Base-by-base conservation (phyloP, 2,797 vertebrate genomes). In the Carcharodon carcharias region DNA sequence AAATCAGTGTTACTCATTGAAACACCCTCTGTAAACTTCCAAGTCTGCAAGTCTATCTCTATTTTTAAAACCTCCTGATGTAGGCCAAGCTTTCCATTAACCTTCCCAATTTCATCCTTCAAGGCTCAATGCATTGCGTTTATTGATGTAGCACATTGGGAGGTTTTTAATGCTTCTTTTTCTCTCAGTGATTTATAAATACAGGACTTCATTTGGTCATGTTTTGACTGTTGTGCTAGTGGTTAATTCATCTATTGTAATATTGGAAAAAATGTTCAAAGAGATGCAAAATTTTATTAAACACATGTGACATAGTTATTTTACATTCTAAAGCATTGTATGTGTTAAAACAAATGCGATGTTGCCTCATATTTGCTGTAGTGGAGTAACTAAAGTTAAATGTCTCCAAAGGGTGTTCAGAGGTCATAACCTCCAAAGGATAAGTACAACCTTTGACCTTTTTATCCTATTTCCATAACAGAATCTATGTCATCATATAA, bases 381-480 rank as follows among this genome's bases (percentile, higher is more conserved):
- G 50, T 31, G 31, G 67, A 35, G 12, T 7, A 77, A 77, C 69
- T 95, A 77, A 95, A 95, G 31, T 77, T 77, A 23, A 73, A 54
- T 28, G 45, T 56, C 45, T 56, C 67, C 50, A 54, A 61, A 95
- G 56, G 58, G 8, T 11, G 31, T 31, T 91, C 88, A 91, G 54
- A 56, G 88, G 91, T 91, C 35, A 91, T 91, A 61, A 54, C 12
- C 50, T 31, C 65, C 26, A 95, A 73, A 73, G 94, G 28, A 8
- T 56, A 28, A 73, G 26, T 93, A n/a, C 28, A 73, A 95, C 69
- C 69, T 73, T 73, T 69, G 50, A 95, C 23, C 50, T 95, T 73
- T 95, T 56, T 67, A 95, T 35, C 18, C 71, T 95, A 95, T 77
- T 77, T 73, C 69, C 54, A 95, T 58, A 95, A 73, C 26, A 77